Evolutionary conservation across 2,888 invertebrate genomes (phyloP), one percentile per base, ranked within the genome.

Genomic region (Tenthredo distinguenda): DNA sequence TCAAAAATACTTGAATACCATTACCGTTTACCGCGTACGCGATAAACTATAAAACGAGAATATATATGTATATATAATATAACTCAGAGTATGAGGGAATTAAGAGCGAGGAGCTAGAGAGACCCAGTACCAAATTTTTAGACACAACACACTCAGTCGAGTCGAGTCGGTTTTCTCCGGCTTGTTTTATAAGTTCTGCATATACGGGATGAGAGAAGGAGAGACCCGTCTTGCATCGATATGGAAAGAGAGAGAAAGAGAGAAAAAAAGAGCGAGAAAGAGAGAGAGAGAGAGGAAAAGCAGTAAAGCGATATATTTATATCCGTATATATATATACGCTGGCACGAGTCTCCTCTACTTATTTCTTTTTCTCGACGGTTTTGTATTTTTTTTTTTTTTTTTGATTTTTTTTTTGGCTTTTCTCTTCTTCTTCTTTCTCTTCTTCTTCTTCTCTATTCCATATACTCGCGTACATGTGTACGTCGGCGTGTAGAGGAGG

Each of bases 81-180:
- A 37, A 37, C 37, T 37, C 37, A 37, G 47, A 47, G 47, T 47
- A 47, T 4, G 26, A 26, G 26, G 47, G 47, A 47, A 47, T 47
- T 47, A 47, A 47, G 47, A 12, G 47, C 15, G 47, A 47, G 3
- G 47, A 47, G 26, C 26, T 26, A 26, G 10, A 89, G 89, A 90
- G 90, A 89, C 91, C 92, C 92, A 93, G 10, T 34, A 34, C 9
- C 62, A 2, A 34, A 15, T 68, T 68, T 21, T 68, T 34, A 68
- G 93, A 93, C 93, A 93, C 91, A 93, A 93, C 93, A 93, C 93
- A 93, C 93, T 93, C 93, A 91, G 90, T 90, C 89, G 91, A 91
- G 55, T 7, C 26, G 26, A 26, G 26, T 26, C 26, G 1, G 26
- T 26, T 26, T 26, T 26, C 26, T 26, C 26, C n/a, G 55, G 18